Evolutionary conservation across 2,113 vertebrate species (phyloP).

Genomic region (Psophia crepitans): DNA sequence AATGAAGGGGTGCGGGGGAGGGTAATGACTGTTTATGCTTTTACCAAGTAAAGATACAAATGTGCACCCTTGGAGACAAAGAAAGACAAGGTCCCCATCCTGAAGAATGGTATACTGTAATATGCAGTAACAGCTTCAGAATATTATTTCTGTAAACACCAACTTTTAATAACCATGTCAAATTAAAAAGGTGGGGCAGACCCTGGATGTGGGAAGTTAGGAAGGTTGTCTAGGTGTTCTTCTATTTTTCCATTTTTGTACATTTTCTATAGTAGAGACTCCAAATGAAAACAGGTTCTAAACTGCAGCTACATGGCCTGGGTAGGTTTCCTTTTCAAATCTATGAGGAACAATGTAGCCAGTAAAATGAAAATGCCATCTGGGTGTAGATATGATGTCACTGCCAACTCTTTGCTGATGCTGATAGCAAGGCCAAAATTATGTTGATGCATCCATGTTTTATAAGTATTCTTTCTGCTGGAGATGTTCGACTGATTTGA

Average conservation of each 20-base stretch:
- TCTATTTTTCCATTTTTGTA: not conserved
- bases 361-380: slow-evolving; percentile 74
- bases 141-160: not conserved
- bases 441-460: slow-evolving; percentile 64
- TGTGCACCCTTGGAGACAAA: not conserved
- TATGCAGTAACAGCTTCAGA: not conserved
- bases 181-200: not conserved
- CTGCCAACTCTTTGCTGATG: slow-evolving; percentile 68
- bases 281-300: slow-evolving; percentile 36
- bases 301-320: slow-evolving; percentile 33
- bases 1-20: not conserved
- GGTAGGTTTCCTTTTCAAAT: slow-evolving; percentile 67
- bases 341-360: slow-evolving; percentile 67
- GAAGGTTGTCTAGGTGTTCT: not conserved
- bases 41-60: not conserved
- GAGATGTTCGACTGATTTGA: slow-evolving; percentile 69
- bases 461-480: slow-evolving; percentile 58
- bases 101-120: not conserved
- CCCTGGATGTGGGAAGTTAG: not conserved
- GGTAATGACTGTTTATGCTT: not conserved
- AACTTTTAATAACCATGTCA: not conserved
- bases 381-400: slow-evolving; percentile 73
- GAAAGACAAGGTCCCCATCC: not conserved
- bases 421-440: slow-evolving; percentile 70
- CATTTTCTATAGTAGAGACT: not conserved